These are phyloP conservation scores for Tragelaphus eurycerus DNA, from an alignment of 2,797 vertebrate genomes.

Conservation along the genomic window DNA sequence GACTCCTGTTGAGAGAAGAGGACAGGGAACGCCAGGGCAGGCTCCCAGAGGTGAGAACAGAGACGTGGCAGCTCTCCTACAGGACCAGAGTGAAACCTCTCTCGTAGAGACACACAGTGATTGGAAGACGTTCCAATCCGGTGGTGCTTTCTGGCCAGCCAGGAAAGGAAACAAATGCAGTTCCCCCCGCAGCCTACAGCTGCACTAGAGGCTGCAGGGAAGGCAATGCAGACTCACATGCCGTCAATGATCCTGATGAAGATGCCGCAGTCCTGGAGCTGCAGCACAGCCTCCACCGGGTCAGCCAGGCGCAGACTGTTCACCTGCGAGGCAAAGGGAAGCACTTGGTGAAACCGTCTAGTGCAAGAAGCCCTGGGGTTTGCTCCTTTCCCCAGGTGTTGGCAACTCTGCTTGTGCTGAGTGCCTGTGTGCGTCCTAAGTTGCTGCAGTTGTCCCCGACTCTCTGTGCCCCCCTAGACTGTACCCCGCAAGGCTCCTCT, in stretches of 20 bases:
- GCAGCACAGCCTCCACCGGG: constrained; percentile 73
- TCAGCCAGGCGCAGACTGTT: constrained; percentile 86
- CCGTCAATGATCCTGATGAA: constrained; percentile 87
- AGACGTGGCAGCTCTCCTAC: background rate
- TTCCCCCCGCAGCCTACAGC: background rate
- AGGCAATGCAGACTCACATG: constrained; percentile 86
- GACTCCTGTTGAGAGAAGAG: background rate
- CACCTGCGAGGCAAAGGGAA: constrained; percentile 80
- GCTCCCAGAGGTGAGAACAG: background rate
- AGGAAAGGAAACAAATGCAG: background rate
- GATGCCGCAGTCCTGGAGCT: constrained; percentile 87
- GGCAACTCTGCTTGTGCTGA: background rate
- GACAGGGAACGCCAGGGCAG: background rate
- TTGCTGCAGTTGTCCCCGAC: background rate
- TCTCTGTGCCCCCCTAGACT: background rate
- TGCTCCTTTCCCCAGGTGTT: background rate
- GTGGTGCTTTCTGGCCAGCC: background rate
- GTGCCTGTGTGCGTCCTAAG: background rate
- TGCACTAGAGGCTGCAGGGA: background rate
- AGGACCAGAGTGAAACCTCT: background rate
- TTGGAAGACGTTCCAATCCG: background rate
- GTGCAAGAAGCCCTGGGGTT: background rate
- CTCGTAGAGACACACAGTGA: background rate
- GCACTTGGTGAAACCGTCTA: background rate
- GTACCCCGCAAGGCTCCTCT: background rate